Evolutionary conservation across 2,113 vertebrate species (phyloP).

Genomic region (Gambusia holbrooki): DNA sequence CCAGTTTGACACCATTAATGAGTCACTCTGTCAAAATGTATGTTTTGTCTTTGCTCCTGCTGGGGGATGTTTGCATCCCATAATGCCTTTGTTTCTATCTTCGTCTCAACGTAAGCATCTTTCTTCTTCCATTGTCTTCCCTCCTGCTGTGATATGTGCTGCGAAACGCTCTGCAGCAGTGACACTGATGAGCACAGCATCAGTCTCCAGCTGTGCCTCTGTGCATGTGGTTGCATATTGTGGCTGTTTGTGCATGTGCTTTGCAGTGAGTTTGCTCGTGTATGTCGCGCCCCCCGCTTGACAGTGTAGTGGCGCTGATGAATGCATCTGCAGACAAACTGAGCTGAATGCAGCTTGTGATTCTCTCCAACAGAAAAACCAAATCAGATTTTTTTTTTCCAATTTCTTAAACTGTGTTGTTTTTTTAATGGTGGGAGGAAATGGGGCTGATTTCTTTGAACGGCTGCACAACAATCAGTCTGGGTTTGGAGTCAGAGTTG

Average conservation of each 20-base stretch:
- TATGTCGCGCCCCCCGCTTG: slow-evolving; percentile 57
- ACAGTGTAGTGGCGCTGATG: slow-evolving; percentile 54
- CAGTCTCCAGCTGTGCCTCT: slow-evolving; percentile 53
- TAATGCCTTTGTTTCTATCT: slow-evolving; percentile 44
- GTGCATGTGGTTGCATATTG: slow-evolving; percentile 18
- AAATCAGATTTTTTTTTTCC: slow-evolving; percentile 27
- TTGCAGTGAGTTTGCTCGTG: slow-evolving; percentile 38
- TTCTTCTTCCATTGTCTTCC: slow-evolving; percentile 34
- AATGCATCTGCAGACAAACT: slow-evolving; percentile 57
- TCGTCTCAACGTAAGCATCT: slow-evolving; percentile 49
- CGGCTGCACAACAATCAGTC: slow-evolving; percentile 34
- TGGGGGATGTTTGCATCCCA: slow-evolving; percentile 36
- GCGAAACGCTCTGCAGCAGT: slow-evolving; percentile 40
- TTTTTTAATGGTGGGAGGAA: slow-evolving; percentile 39
- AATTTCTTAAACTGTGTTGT: slow-evolving; percentile 32
- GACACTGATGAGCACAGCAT: slow-evolving; percentile 68
- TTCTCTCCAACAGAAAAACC: slow-evolving; percentile 20
- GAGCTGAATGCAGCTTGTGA: slow-evolving; percentile 39
- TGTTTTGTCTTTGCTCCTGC: slow-evolving; percentile 33
- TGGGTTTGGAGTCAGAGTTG: slow-evolving; percentile 35
- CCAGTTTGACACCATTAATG: not conserved
- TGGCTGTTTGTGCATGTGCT: slow-evolving; percentile 25
- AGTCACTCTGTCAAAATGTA: slow-evolving; percentile 7
- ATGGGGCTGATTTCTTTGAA: slow-evolving; percentile 25
- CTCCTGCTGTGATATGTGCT: slow-evolving; percentile 65